These are phyloP conservation scores for Spea multiplicata DNA, from an alignment of 2,113 vertebrate species.

Conservation along the genomic window DNA sequence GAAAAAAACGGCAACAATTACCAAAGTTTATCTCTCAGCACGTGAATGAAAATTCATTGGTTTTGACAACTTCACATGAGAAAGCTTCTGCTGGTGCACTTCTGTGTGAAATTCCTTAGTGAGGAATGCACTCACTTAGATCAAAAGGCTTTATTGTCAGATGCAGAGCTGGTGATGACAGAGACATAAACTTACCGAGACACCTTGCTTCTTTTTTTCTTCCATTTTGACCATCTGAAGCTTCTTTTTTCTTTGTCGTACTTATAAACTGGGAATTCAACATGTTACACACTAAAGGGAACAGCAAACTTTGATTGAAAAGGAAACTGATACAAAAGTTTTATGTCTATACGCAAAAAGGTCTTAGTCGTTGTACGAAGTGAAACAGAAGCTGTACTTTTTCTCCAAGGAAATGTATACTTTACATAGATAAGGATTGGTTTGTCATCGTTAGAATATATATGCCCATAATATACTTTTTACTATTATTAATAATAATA, in stretches of 20 bases:
- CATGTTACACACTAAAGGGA: constrained; percentile 44
- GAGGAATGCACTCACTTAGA: constrained; percentile 24
- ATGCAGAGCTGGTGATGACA: constrained; percentile 31
- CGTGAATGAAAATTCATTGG: constrained; percentile 42
- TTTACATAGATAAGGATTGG: too few species aligned
- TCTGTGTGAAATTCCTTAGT: constrained; percentile 27
- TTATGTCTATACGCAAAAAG: constrained; percentile 42
- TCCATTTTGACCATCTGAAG: not conserved
- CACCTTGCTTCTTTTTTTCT: constrained; percentile 20
- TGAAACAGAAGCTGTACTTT: too few species aligned
- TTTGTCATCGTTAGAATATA: too few species aligned
- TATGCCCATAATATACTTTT: too few species aligned
- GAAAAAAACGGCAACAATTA: constrained; percentile 38
- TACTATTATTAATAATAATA: too few species aligned
- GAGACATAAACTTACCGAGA: constrained; percentile 15
- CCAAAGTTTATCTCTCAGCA: constrained; percentile 36
- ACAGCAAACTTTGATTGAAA: constrained; percentile 40
- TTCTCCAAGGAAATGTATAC: too few species aligned
- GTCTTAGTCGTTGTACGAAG: not conserved
- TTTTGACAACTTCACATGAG: constrained; percentile 41
- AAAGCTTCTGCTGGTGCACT: constrained; percentile 33
- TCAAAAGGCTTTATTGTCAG: constrained; percentile 13
- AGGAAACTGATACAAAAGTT: constrained; percentile 12
- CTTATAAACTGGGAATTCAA: constrained; percentile 44
- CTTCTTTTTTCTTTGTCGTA: constrained; percentile 38